A percentile compares a stretch with the other conserved stretches of the same genome.
Evolutionary conservation across 2,113 vertebrate genomes (phyloP).

Genomic region (Thalassoma bifasciatum): DNA sequence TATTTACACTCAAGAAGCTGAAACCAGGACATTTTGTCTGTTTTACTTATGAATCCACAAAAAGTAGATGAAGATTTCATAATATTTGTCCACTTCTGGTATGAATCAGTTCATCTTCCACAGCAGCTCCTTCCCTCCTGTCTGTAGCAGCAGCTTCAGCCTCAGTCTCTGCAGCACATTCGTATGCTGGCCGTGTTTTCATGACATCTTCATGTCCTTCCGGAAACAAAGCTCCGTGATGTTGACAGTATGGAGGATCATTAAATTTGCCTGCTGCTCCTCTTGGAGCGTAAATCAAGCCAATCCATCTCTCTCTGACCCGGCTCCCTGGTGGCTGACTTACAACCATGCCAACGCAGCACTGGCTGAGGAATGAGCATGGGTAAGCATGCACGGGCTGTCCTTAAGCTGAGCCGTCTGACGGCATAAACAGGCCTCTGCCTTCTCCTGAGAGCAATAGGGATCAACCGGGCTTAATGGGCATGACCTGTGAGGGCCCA

Average conservation of each 20-base stretch:
- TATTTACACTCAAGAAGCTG: no score
- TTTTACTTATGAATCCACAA: no score
- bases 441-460: constrained; percentile 78
- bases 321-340: constrained; percentile 76
- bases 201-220: constrained; percentile 51
- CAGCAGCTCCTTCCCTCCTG: not conserved
- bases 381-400: constrained; percentile 72
- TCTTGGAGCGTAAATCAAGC: constrained; percentile 80
- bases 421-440: constrained; percentile 76
- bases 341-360: constrained; percentile 77
- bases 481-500: constrained; percentile 67
- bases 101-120: no score
- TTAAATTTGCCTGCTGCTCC: constrained; percentile 75
- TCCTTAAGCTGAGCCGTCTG: constrained; percentile 70
- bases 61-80: no score
- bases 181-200: constrained; percentile 37
- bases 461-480: constrained; percentile 82
- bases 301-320: constrained; percentile 76
- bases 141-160: not conserved
- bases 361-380: constrained; percentile 71
- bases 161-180: not conserved
- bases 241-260: constrained; percentile 68
- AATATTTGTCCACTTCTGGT: no score
- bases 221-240: constrained; percentile 59
- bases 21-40: no score